Conservation (phyloP, 2,797 vertebrate genomes). For the Leptatherina wallacei region DNA sequence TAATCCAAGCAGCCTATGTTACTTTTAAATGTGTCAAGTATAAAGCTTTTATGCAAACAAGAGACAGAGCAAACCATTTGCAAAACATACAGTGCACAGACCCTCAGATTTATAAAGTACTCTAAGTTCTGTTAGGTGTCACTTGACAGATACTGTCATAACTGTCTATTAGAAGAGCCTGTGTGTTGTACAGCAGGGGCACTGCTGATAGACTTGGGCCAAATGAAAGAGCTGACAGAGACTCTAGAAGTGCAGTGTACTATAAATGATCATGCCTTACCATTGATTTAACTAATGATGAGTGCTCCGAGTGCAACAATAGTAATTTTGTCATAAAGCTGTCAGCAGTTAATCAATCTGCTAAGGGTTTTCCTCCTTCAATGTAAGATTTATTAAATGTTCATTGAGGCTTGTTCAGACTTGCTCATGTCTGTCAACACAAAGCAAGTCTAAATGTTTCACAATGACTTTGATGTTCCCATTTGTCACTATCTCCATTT, state of each 20-base stretch:
- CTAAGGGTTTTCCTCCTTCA: slow-evolving; percentile 85
- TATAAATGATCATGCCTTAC: slow-evolving; percentile 83
- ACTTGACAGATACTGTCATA: slow-evolving; percentile 71
- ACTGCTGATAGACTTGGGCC: slow-evolving; percentile 73
- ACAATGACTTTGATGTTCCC: slow-evolving; percentile 75
- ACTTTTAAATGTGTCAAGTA: background rate
- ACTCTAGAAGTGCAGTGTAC: slow-evolving; percentile 68
- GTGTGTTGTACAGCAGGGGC: slow-evolving; percentile 50
- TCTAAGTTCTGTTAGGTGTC: slow-evolving; percentile 45
- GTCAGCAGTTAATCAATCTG: slow-evolving; percentile 92
- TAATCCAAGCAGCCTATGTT: background rate
- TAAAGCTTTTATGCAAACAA: background rate
- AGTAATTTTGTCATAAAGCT: slow-evolving; percentile 89
- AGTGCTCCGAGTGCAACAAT: slow-evolving; percentile 86
- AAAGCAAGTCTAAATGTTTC: slow-evolving; percentile 75
- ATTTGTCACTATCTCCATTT: slow-evolving; percentile 74
- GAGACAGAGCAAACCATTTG: slow-evolving; percentile 11
- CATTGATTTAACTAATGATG: slow-evolving; percentile 88
- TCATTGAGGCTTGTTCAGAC: slow-evolving; percentile 83
- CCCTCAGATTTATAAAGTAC: slow-evolving; percentile 21
- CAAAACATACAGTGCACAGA: background rate
- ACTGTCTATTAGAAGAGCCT: slow-evolving; percentile 63
- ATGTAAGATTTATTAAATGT: slow-evolving; percentile 92
- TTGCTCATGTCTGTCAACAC: slow-evolving; percentile 82
- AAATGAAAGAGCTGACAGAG: slow-evolving; percentile 76